phyloP scores from a whole-genome alignment of 2,797 vertebrate species.

The Anolis apletophallus region DNA sequence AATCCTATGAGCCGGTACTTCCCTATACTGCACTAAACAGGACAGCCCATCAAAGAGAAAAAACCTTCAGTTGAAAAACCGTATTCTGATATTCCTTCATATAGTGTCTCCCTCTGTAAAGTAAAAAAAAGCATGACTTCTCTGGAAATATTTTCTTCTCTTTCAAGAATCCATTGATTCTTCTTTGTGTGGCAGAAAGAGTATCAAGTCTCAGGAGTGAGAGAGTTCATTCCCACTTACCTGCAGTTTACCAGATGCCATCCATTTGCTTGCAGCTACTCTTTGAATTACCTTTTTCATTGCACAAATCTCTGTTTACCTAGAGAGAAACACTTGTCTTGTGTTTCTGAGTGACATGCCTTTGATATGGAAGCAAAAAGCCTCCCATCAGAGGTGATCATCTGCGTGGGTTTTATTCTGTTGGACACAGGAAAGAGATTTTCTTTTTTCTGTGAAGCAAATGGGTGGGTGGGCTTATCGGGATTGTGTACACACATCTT shows the following conservation, averaged over 20 bases:
- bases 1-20: too few species aligned
- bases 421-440: constrained; percentile 12
- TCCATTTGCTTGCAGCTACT: constrained; percentile 17
- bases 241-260: constrained; percentile 19
- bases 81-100: background rate
- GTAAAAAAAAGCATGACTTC: too few species aligned
- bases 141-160: background rate
- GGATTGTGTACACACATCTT: background rate
- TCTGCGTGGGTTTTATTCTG: constrained; percentile 25
- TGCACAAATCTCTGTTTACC: constrained; percentile 16
- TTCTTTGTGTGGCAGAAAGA: background rate
- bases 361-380: constrained; percentile 25
- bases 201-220: background rate
- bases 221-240: too few species aligned
- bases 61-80: too few species aligned
- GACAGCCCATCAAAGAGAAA: too few species aligned
- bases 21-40: too few species aligned
- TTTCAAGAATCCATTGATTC: background rate
- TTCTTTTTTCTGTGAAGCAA: constrained; percentile 14
- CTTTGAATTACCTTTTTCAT: constrained; percentile 22
- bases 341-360: background rate
- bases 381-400: constrained; percentile 28
- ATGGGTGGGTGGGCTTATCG: constrained; percentile 1
- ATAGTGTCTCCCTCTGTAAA: background rate
- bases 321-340: constrained; percentile 37